Base-by-base conservation (phyloP, 1,140 invertebrate species). In the Aphelenchoides avenae region DNA sequence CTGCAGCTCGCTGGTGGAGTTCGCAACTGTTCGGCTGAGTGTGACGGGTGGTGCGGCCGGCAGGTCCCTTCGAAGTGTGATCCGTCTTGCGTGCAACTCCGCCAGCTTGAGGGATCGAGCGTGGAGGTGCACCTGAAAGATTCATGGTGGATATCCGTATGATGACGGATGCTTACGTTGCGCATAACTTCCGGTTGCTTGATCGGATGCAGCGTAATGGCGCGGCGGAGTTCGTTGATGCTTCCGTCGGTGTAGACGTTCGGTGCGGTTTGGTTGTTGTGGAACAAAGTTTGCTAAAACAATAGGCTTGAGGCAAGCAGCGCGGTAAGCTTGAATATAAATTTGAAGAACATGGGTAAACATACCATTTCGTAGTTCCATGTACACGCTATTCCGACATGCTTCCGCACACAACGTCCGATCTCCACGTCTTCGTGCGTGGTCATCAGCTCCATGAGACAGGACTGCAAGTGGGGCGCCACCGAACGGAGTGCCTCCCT, bases 381-480 rank as follows among this genome's bases (percentile, higher is more conserved):
- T 7, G 93, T 95, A 80, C 94, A 98, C 20, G 91, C 87, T 42
- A 96, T 87, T 9, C 89, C 88, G 13, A 89, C 91, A 80, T 88
- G 94, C 75, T 87, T 88, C 65, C 87, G 84, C 4, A 99, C 89
- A 80, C 94, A 98, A 41, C 94, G 81, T 13, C 94, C 94, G 52
- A 99, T 81, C 80, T 99, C 94, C 2, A 98, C 93, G 79, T 99
- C 94, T 79, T 99, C 94, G 80, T 99, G 94, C 0, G 86, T 89
- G 0, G 92, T 94, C 74, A 91, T 89, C n/a, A 98, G 81, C 79
- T 95, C 89, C 68, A 86, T 84, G 27, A 99, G 79, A 76, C 94
- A 99, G 50, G 75, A 67, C 52, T 78, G 69, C 15, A 82, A 66
- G 65, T 94, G 63, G 87, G 82, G 81, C n/a, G 75, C 79, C 31